A percentile compares a stretch with the other conserved stretches of the same genome.
phyloP scores from a whole-genome alignment of 2,113 vertebrate species.

The Cavia aperea region DNA sequence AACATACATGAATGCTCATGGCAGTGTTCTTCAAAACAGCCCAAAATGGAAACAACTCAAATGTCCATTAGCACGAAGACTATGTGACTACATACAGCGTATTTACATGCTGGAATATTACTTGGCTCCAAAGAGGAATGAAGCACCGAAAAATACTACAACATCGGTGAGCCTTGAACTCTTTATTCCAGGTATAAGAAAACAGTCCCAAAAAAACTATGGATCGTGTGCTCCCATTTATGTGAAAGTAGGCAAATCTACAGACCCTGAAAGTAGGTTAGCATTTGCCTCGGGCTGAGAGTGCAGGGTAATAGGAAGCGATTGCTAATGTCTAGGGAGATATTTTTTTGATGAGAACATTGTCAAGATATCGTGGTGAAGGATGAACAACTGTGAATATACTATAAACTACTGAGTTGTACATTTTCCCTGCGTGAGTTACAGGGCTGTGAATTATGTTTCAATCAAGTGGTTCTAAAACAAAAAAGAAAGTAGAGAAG shows the following conservation, averaged over 20 bases:
- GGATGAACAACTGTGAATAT: neutral
- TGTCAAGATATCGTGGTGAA: neutral
- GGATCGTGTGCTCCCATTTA: neutral
- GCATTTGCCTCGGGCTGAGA: neutral
- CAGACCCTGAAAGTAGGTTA: neutral
- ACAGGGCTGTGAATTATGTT: neutral
- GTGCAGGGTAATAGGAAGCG: accelerated
- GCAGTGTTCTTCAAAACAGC: neutral
- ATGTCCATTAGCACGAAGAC: neutral
- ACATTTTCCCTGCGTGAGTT: neutral
- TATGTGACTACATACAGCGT: neutral
- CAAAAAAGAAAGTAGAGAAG: neutral
- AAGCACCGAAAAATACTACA: accelerated
- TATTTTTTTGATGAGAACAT: neutral
- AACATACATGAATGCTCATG: neutral
- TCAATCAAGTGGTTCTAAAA: conserved; percentile 14
- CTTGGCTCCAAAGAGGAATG: neutral
- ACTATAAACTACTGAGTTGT: neutral
- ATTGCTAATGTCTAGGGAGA: neutral
- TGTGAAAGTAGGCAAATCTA: neutral
- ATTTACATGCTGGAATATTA: neutral
- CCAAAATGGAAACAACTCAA: neutral
- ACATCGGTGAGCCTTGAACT: neutral
- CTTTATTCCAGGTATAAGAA: accelerated
- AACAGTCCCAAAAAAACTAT: neutral